A percentile compares a stretch with the other conserved stretches of the same genome.
Evolutionary conservation across 2,797 vertebrate species (phyloP).

Genomic region (Danio aesculapii): DNA sequence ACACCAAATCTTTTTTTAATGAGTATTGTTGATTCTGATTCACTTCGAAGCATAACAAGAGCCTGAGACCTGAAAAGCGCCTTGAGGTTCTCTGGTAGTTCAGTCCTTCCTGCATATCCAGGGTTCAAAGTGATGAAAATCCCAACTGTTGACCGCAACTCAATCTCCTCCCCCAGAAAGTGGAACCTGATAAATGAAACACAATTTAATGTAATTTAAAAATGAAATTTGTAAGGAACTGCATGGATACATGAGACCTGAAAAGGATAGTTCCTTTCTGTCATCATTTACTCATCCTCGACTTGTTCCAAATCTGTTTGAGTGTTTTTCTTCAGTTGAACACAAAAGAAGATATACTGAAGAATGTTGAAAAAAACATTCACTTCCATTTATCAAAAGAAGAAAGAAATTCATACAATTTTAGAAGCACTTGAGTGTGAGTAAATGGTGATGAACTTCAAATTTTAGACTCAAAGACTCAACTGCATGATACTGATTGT

Average conservation of each 20-base stretch:
- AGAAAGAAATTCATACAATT: too few species aligned
- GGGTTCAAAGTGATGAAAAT: constrained; percentile 85
- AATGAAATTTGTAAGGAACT: neutral
- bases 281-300: too few species aligned
- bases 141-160: constrained; percentile 80
- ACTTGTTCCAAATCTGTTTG: too few species aligned
- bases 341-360: too few species aligned
- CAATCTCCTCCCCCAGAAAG: constrained; percentile 81
- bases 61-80: constrained; percentile 83
- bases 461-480: too few species aligned
- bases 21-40: neutral
- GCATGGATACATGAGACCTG: too few species aligned
- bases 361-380: too few species aligned
- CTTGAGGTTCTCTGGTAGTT: constrained; percentile 84
- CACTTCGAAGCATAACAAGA: neutral
- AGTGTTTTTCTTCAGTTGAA: too few species aligned
- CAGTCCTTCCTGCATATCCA: constrained; percentile 83
- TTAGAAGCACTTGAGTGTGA: too few species aligned
- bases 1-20: neutral
- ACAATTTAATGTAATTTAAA: neutral
- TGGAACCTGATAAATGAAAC: constrained; percentile 73
- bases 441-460: too few species aligned
- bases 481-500: neutral
- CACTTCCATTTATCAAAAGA: too few species aligned
- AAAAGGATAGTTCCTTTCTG: too few species aligned